phyloP scores from a whole-genome alignment of 2,888 invertebrate species.

The Choristoneura rosaceana region DNA sequence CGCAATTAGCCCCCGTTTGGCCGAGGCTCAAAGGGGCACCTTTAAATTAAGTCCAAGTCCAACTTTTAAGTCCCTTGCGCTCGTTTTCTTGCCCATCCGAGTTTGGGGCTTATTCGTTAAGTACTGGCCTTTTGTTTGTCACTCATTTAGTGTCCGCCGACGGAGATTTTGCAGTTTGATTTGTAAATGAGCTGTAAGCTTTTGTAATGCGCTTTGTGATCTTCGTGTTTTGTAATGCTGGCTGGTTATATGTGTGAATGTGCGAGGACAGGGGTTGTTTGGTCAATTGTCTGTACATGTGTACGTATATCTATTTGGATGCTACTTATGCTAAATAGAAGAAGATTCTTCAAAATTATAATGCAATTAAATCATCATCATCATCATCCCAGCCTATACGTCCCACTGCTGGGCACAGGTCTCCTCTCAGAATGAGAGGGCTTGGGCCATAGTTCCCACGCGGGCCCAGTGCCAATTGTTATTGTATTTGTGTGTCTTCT shows the following conservation, averaged over 20 bases:
- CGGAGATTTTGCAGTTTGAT: conserved; percentile 35
- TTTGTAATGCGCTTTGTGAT: conserved; percentile 48
- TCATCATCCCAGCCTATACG: no score
- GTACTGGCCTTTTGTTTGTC: conserved; percentile 75
- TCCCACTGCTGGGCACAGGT: no score
- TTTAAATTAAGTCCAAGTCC: conserved; percentile 84
- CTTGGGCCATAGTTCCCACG: no score
- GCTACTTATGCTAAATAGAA: background rate
- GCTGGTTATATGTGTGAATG: background rate
- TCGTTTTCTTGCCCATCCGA: conserved; percentile 80
- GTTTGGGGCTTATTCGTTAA: conserved; percentile 81
- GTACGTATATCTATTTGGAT: background rate
- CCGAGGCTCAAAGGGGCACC: conserved; percentile 76
- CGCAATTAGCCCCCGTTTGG: conserved; percentile 69
- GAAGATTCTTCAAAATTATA: background rate
- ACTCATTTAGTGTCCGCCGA: conserved; percentile 40
- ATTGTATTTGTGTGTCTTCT: no score
- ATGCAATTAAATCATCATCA: no score
- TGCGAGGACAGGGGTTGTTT: background rate
- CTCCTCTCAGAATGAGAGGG: no score
- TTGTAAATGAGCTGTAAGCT: conserved; percentile 28
- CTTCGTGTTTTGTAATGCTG: conserved; percentile 30
- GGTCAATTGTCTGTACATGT: background rate
- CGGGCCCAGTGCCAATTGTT: no score
- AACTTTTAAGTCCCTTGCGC: conserved; percentile 83